Percentiles rank a stretch among this genome's conserved stretches.
Evolutionary conservation across 2,888 invertebrate genomes (phyloP).

Genomic region (Frankliniella intonsa): DNA sequence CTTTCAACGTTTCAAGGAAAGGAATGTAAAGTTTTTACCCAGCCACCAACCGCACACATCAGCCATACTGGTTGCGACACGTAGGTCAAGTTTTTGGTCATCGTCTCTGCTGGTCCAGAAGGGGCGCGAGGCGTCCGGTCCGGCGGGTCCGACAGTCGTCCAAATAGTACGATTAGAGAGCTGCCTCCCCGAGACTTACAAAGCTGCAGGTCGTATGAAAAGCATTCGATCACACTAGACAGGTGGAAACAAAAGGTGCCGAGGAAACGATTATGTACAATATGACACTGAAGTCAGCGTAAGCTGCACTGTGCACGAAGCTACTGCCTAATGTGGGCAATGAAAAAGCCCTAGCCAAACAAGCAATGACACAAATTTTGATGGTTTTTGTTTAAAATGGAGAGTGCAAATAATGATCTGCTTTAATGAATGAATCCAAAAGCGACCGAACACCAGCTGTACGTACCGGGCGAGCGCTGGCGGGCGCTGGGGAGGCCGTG

Average conservation of each 20-base stretch:
- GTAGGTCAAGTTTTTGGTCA: slow-evolving; percentile 7
- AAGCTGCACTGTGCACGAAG: neutral
- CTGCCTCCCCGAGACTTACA: no score
- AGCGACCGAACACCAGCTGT: slow-evolving; percentile 13
- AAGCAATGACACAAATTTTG: slow-evolving; percentile 6
- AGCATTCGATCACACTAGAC: neutral
- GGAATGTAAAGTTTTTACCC: slow-evolving; percentile 3
- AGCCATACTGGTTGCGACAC: slow-evolving; percentile 13
- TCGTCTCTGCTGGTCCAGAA: neutral
- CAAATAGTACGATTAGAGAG: neutral
- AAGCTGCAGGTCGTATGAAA: no score
- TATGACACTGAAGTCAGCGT: neutral
- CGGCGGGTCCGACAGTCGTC: neutral
- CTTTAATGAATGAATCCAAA: neutral
- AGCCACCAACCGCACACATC: slow-evolving; percentile 3
- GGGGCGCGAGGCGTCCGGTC: neutral
- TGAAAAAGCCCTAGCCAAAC: neutral
- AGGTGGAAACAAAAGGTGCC: neutral
- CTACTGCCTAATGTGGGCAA: neutral
- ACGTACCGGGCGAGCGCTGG: slow-evolving; percentile 7
- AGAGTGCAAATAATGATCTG: no score
- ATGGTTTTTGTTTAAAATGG: no score
- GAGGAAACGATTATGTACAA: neutral
- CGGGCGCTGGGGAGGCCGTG: neutral
- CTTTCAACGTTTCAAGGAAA: neutral